Evolutionary conservation across 2,888 invertebrate genomes (phyloP).

Genomic region (Tetranychus truncatus): DNA sequence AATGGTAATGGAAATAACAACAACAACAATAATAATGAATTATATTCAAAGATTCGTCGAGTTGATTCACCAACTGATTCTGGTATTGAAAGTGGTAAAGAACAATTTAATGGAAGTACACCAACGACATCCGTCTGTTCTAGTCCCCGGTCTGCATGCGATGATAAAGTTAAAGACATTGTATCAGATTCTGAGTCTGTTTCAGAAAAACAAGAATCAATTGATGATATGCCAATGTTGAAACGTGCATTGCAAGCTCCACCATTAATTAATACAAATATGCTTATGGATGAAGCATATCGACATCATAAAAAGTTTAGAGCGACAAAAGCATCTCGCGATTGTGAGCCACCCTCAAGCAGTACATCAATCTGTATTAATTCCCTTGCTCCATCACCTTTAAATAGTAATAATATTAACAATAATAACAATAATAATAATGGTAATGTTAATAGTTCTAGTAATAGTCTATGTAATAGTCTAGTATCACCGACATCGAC

Average conservation of each 20-base stretch:
- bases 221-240: conserved; percentile 78
- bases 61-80: conserved; percentile 78
- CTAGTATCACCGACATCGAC: conserved; percentile 15
- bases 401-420: conserved; percentile 26
- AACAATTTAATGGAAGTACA: conserved; percentile 47
- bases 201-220: conserved; percentile 32
- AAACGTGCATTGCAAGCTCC: conserved; percentile 81
- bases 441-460: conserved; percentile 7
- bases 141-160: conserved; percentile 39
- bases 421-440: conserved; percentile 18
- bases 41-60: conserved; percentile 25
- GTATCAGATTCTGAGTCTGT: conserved; percentile 20
- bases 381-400: conserved; percentile 14
- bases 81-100: conserved; percentile 78
- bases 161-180: conserved; percentile 45
- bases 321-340: conserved; percentile 25
- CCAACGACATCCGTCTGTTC: conserved; percentile 27
- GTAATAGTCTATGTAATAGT: conserved; percentile 24
- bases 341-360: conserved; percentile 24
- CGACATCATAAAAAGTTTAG: conserved; percentile 90
- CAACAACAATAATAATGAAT: not conserved
- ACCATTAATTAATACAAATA: conserved; percentile 65
- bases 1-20: conserved; percentile 6
- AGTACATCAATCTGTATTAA: conserved; percentile 21
- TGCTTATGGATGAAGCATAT: conserved; percentile 78